Evolutionary conservation across 2,888 invertebrate genomes (phyloP).

Genomic region (Celastrina argiolus): DNA sequence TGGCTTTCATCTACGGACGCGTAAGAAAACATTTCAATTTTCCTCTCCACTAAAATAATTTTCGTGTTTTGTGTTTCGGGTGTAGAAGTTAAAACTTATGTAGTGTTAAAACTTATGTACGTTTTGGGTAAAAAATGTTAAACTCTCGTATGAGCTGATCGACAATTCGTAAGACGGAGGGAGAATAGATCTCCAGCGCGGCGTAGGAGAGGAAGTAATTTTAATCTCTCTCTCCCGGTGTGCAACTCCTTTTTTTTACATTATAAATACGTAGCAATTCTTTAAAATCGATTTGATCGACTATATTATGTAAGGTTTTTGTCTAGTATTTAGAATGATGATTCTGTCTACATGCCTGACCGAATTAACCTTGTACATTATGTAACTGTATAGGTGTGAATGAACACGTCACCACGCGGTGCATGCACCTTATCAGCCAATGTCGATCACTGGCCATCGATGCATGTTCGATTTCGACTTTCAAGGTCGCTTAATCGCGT

Average conservation of each 20-base stretch:
- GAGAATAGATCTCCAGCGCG: too few species aligned
- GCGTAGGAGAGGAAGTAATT: too few species aligned
- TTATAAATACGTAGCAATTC: too few species aligned
- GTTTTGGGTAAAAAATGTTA: too few species aligned
- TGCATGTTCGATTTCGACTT: neutral
- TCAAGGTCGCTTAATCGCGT: neutral
- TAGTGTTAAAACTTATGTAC: too few species aligned
- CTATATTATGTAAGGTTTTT: neutral
- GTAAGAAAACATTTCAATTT: conserved; percentile 9
- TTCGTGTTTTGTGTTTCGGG: too few species aligned
- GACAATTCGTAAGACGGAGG: too few species aligned
- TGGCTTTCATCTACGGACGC: conserved; percentile 12
- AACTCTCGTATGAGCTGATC: too few species aligned
- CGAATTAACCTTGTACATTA: neutral
- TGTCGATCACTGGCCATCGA: conserved; percentile 22
- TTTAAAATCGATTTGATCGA: neutral
- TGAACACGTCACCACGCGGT: conserved; percentile 7
- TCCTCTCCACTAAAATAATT: neutral
- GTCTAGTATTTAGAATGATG: neutral
- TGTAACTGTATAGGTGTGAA: neutral
- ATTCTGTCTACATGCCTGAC: neutral
- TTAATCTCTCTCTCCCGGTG: too few species aligned
- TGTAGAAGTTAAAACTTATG: too few species aligned
- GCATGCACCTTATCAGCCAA: conserved; percentile 28
- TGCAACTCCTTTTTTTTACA: too few species aligned